Evolutionary conservation across 2,888 invertebrate species (phyloP), one percentile per base, ranked within the genome.

Genomic region (Alloplasta piceator): DNA sequence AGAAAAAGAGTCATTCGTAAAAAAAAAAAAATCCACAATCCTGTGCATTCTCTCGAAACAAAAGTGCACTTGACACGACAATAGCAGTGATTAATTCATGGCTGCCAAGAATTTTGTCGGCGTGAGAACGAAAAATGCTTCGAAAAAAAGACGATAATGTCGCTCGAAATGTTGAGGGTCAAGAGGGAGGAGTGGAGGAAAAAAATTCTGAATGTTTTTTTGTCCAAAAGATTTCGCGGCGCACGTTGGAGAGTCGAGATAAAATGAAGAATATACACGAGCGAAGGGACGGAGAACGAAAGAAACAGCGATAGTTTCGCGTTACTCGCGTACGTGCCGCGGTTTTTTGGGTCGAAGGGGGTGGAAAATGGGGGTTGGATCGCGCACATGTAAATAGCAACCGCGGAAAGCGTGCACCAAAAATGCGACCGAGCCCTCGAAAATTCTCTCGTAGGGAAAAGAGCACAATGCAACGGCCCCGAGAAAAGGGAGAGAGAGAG

Each of bases 91-190:
- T 70, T 26, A 60, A n/a, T 61, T 64, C 66, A 64, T 55, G 6
- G 10, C 6, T 7, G n/a, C 38, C 63, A n/a, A 79, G 70, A 79
- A 74, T 78, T 72, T 43, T 63, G 67, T 52, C 66, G 5, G 52
- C 48, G 36, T 10, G 48, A 26, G 66, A n/a, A 36, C 9, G 41
- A 56, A 64, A 71, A 64, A 55, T 6, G 12, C 43, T 16, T 46
- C 43, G 5, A 12, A 12, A 9, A 14, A 70, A 10, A 46, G 38
- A 48, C 50, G 12, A 52, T 52, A 12, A 14, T 14, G 50, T 12
- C 6, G 50, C 50, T 12, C 14, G 14, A 14, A 52, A 52, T 14
- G 50, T 52, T 52, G 41, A 63, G n/a, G 48, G 55, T 52, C 52
- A 26, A 26, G 26, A 3, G 26, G 26, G 26, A 12, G 16, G 12